A percentile compares a stretch with the other conserved stretches of the same genome.
Evolutionary conservation across 2,113 vertebrate genomes (phyloP).

Genomic region (Benitochromis conjunctus): DNA sequence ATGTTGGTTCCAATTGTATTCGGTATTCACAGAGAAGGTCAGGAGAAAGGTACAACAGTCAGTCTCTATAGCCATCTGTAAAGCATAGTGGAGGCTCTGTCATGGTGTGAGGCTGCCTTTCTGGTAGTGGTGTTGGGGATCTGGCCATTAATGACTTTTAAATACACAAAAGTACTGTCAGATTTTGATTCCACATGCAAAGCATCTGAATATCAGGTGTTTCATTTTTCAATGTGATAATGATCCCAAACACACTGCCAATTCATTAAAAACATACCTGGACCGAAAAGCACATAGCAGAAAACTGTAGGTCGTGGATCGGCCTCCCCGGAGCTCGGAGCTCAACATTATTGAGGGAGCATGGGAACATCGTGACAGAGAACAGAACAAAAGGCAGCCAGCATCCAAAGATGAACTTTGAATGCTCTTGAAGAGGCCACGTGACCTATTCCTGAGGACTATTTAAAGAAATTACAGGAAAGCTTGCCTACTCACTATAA

Average conservation of each 20-base stretch:
- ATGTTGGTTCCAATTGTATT: neutral
- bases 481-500: neutral
- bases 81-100: neutral
- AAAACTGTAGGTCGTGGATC: accelerated
- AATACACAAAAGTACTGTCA: neutral
- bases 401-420: neutral
- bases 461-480: neutral
- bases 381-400: neutral
- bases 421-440: neutral
- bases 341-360: neutral
- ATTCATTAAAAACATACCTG: neutral
- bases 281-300: neutral
- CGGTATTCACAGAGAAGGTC: neutral
- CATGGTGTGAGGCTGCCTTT: neutral
- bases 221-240: neutral
- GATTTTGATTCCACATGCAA: neutral
- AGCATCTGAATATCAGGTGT: neutral
- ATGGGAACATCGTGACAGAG: neutral
- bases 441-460: neutral
- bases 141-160: neutral
- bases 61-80: neutral
- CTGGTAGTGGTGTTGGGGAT: neutral
- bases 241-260: neutral
- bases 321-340: neutral
- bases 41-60: neutral